phyloP scores from a whole-genome alignment of 2,888 invertebrate species.

The Lepas anatifera region DNA sequence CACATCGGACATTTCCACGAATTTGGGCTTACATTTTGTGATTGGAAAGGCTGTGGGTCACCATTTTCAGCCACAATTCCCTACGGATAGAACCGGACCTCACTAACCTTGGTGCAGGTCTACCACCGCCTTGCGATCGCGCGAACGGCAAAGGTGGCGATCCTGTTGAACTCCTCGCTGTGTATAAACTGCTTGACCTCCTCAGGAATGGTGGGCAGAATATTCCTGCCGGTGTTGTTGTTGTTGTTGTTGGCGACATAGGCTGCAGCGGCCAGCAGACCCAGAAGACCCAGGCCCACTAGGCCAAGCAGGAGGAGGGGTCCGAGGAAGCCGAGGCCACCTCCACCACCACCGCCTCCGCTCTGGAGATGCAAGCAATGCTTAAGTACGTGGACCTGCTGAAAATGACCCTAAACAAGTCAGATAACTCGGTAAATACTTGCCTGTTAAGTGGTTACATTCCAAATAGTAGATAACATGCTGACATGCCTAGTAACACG shows the following conservation, averaged over 20 bases:
- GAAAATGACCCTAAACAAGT: too few species aligned
- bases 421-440: too few species aligned
- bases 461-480: too few species aligned
- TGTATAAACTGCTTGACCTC: neutral
- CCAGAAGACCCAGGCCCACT: neutral
- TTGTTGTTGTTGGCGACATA: neutral
- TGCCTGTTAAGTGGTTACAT: too few species aligned
- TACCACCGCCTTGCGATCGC: neutral
- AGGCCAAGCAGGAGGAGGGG: neutral
- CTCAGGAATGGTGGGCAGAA: neutral
- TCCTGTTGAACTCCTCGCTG: conserved; percentile 6
- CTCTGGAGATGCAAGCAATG: too few species aligned
- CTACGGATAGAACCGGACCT: too few species aligned
- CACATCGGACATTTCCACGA: too few species aligned
- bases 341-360: neutral
- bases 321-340: neutral
- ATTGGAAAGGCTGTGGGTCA: too few species aligned
- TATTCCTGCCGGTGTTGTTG: neutral
- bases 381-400: too few species aligned
- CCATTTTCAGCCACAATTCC: too few species aligned
- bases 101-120: neutral
- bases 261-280: neutral
- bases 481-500: too few species aligned
- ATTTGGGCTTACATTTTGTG: too few species aligned
- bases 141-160: neutral